Percentiles rank a stretch among this genome's conserved stretches.
Evolutionary conservation across 2,888 invertebrate genomes (phyloP).

Genomic region (Cerceris ruficornis): DNA sequence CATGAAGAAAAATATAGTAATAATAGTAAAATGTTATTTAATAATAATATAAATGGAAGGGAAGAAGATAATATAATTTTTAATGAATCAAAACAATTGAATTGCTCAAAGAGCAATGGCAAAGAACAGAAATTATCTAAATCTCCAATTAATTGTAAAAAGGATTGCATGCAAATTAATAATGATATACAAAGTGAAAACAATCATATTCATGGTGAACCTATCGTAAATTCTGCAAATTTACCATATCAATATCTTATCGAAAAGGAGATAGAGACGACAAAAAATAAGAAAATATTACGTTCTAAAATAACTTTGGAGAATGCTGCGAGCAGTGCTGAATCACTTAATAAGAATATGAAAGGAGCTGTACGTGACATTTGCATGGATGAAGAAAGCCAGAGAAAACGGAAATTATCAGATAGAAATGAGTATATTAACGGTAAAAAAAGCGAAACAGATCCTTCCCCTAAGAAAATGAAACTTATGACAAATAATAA

Average conservation of each 20-base stretch:
- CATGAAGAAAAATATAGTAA: neutral
- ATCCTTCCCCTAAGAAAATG: constrained; percentile 19
- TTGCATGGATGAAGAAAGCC: neutral
- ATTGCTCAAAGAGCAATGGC: neutral
- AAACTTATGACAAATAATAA: constrained; percentile 28
- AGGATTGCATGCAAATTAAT: constrained; percentile 1
- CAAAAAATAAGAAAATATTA: constrained; percentile 2
- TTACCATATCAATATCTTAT: constrained; percentile 77
- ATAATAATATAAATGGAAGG: neutral
- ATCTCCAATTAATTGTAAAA: neutral
- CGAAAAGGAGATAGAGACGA: constrained; percentile 73
- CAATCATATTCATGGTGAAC: constrained; percentile 29
- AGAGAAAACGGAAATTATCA: constrained; percentile 3
- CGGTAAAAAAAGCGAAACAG: constrained; percentile 4
- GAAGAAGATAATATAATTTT: neutral
- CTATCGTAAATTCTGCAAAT: constrained; percentile 63
- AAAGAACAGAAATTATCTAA: constrained; percentile 5
- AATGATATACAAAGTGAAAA: neutral
- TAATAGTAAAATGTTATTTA: neutral
- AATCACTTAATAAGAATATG: neutral
- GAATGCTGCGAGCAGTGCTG: neutral
- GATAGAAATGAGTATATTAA: neutral
- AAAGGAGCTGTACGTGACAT: too few relatives aligned
- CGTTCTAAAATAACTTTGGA: neutral
- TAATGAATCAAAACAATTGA: constrained; percentile 1